phyloP scores from a whole-genome alignment of 2,113 vertebrate species.

The Pachycephala philippinensis region DNA sequence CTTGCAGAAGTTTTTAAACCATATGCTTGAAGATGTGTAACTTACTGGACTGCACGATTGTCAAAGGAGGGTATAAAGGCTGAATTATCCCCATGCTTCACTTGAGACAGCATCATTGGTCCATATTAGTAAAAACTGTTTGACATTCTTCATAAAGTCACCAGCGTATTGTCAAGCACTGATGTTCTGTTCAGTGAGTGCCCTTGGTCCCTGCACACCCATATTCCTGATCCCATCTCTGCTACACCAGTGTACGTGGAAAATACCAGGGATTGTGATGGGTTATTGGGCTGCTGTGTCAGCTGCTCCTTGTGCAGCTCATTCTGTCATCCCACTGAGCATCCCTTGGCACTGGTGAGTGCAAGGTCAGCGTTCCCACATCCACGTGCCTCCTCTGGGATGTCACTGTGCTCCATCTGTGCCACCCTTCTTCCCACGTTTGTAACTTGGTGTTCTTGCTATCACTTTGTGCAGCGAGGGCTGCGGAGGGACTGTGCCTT shows the following conservation, averaged over 20 bases:
- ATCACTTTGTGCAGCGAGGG: rapidly evolving
- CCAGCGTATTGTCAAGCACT: neutral
- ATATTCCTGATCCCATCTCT: neutral
- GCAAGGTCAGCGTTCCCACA: rapidly evolving
- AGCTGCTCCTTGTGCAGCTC: neutral
- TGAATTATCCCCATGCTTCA: neutral
- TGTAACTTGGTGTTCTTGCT: too few species aligned
- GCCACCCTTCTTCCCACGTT: rapidly evolving
- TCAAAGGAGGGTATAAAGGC: neutral
- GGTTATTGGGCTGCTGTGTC: neutral
- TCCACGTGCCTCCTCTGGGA: neutral
- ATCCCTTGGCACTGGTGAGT: rapidly evolving
- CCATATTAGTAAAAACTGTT: neutral
- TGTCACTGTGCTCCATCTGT: rapidly evolving
- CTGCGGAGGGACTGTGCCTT: neutral
- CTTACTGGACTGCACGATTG: neutral
- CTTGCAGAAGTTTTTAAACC: neutral
- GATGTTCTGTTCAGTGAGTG: neutral
- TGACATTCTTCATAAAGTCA: rapidly evolving
- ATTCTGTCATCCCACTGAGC: neutral
- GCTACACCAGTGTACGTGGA: rapidly evolving
- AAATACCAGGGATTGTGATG: rapidly evolving
- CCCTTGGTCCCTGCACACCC: neutral
- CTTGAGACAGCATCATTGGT: too few species aligned
- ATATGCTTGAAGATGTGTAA: neutral